These are phyloP conservation scores for Drosophila pallidifrons DNA, from an alignment of 1,140 invertebrate species.

Conservation along the genomic window DNA sequence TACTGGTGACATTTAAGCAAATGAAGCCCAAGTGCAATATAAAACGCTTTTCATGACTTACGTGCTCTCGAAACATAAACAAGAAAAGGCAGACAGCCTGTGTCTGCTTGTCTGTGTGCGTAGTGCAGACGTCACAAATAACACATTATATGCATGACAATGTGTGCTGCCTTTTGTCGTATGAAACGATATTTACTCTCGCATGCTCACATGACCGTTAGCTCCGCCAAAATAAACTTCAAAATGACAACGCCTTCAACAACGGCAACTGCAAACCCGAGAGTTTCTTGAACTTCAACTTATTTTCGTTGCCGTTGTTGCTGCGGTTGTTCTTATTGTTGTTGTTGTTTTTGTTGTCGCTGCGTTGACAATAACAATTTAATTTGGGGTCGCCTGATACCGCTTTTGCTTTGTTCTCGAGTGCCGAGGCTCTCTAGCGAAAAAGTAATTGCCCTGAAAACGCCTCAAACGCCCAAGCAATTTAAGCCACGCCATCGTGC, in stretches of 20 bases:
- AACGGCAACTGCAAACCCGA: conserved; percentile 21
- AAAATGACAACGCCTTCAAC: conserved; percentile 60
- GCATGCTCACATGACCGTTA: conserved; percentile 20
- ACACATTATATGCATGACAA: conserved; percentile 29
- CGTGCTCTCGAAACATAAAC: conserved; percentile 31
- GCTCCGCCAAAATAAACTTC: conserved; percentile 65
- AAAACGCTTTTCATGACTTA: conserved; percentile 68
- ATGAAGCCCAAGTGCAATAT: conserved; percentile 74
- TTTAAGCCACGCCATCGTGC: conserved; percentile 22
- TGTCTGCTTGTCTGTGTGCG: conserved; percentile 25
- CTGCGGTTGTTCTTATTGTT: conserved; percentile 22
- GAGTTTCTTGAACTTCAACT: conserved; percentile 67
- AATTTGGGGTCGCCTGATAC: conserved; percentile 18
- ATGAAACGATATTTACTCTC: conserved; percentile 16
- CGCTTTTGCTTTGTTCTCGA: conserved; percentile 14
- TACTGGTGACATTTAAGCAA: conserved; percentile 60
- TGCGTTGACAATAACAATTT: conserved; percentile 51
- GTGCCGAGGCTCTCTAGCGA: conserved; percentile 8
- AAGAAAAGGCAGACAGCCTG: conserved; percentile 37
- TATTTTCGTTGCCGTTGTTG: conserved; percentile 16
- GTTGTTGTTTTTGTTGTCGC: conserved; percentile 14
- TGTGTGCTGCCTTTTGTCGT: conserved; percentile 5
- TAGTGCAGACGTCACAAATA: conserved; percentile 26
- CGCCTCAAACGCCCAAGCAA: conserved; percentile 19
- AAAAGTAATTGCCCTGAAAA: conserved; percentile 41